Conservation (phyloP, 1,140 invertebrate species). For the Tyrophagus putrescentiae region DNA sequence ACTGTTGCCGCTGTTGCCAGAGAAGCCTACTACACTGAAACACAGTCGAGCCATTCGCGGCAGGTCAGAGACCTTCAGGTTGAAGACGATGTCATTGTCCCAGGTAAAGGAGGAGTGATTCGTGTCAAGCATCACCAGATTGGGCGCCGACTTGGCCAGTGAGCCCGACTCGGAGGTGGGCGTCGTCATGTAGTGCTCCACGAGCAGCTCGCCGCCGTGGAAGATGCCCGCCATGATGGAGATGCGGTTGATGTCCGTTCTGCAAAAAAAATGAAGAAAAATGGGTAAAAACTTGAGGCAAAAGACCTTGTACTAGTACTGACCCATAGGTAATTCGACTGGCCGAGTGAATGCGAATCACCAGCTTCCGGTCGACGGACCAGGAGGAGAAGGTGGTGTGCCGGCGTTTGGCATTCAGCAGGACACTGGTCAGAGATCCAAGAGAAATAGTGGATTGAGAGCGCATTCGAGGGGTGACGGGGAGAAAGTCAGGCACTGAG, state of each 20-base stretch:
- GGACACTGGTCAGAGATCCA: neutral
- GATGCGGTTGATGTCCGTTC: slow-evolving; percentile 54
- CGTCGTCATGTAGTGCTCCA: slow-evolving; percentile 51
- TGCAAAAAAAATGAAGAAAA: neutral
- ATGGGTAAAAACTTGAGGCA: slow-evolving; percentile 28
- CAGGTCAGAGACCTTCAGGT: slow-evolving; percentile 57
- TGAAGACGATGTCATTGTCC: slow-evolving; percentile 62
- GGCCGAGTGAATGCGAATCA: slow-evolving; percentile 50
- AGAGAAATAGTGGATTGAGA: slow-evolving; percentile 14
- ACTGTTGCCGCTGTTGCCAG: slow-evolving; percentile 45
- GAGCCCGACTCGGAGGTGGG: slow-evolving; percentile 41
- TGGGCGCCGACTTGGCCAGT: slow-evolving; percentile 37
- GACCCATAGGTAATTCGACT: slow-evolving; percentile 53
- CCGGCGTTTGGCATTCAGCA: neutral
- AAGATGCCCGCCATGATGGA: slow-evolving; percentile 66
- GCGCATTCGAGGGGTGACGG: neutral
- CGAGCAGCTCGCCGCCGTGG: slow-evolving; percentile 65
- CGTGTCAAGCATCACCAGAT: neutral
- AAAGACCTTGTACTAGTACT: no score
- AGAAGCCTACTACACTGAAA: slow-evolving; percentile 71
- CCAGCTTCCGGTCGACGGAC: slow-evolving; percentile 54
- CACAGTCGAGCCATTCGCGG: slow-evolving; percentile 75
- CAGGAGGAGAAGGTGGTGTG: slow-evolving; percentile 49
- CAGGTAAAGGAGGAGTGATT: no score
- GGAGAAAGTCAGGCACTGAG: neutral